Base-by-base conservation (phyloP, 2,888 invertebrate genomes). In the Agrotis puta region DNA sequence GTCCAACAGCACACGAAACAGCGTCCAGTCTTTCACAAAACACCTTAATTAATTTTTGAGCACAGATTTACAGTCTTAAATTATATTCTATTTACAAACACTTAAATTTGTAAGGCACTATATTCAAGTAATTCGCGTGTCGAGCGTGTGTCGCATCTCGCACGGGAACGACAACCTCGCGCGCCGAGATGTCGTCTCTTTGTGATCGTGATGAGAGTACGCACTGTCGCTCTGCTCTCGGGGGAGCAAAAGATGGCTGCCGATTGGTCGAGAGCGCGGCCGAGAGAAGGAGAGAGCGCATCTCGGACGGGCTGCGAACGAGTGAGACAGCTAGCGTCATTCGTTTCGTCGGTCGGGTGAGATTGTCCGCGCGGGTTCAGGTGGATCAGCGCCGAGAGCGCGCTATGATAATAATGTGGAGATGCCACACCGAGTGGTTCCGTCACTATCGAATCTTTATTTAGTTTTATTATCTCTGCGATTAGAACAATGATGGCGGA, bases 181-280 rank as follows among this genome's bases (percentile, higher is more conserved):
- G 86, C 92, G 88, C 81, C 93, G 94, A 95, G 95, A 96, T 95
- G 93, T 94, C 92, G 95, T 95, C 95, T 95, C 95, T 91, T 91
- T 94, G 91, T 93, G 93, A 92, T 93, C 87, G 92, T 94, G 95
- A 94, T 94, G 95, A 95, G 95, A 95, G 94, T 91, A 95, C 95
- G 95, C 95, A 95, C 94, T 96, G 95, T 95, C 95, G 95, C 94
- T 95, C 92, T 95, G 94, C 95, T 95, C 95, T 95, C 95, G 95
- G 93, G 95, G 95, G 95, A 95, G 95, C 95, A 95, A 90, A 93
- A 95, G 95, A 95, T 95, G 94, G 93, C 92, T 86, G 93, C 92
- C 92, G 92, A 96, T 96, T 96, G 95, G 95, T 95, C 93, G 95
- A 95, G 93, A 94, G 90, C 92, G 85, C 89, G 87, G 90, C 92